Conservation (phyloP, 2,797 vertebrate genomes). For the Acanthurus leucopareius region DNA sequence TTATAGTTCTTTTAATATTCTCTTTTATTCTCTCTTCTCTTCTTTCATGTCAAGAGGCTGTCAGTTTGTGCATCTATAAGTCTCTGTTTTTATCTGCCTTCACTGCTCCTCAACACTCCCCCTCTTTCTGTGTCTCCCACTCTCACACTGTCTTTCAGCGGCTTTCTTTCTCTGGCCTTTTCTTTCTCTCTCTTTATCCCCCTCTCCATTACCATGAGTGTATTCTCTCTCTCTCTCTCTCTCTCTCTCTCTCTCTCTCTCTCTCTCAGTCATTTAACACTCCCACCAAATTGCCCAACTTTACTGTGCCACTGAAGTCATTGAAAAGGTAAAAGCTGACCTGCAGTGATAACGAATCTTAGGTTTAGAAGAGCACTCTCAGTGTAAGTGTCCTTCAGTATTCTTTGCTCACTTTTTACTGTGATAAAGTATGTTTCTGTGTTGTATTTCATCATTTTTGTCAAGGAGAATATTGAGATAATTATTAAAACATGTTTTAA, state of each 20-base stretch:
- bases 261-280: conserved; percentile 34
- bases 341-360: conserved; percentile 23
- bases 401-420: not conserved
- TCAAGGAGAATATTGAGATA: not conserved
- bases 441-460: not conserved
- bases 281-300: conserved; percentile 28
- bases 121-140: conserved; percentile 39
- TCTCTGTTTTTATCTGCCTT: conserved; percentile 70
- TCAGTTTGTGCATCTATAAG: conserved; percentile 79
- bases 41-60: conserved; percentile 80
- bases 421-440: not conserved
- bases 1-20: conserved; percentile 82
- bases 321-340: conserved; percentile 35
- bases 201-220: conserved; percentile 12
- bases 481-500: not conserved
- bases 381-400: conserved; percentile 8
- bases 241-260: conserved; percentile 9
- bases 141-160: conserved; percentile 35
- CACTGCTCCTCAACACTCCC: conserved; percentile 48
- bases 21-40: conserved; percentile 77
- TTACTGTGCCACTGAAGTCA: not conserved
- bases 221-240: conserved; percentile 20
- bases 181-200: not conserved
- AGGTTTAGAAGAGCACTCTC: conserved; percentile 18
- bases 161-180: conserved; percentile 39